These are phyloP conservation scores for Coracias cyanogaster DNA, from an alignment of 2,797 vertebrate species.

Conservation along the genomic window DNA sequence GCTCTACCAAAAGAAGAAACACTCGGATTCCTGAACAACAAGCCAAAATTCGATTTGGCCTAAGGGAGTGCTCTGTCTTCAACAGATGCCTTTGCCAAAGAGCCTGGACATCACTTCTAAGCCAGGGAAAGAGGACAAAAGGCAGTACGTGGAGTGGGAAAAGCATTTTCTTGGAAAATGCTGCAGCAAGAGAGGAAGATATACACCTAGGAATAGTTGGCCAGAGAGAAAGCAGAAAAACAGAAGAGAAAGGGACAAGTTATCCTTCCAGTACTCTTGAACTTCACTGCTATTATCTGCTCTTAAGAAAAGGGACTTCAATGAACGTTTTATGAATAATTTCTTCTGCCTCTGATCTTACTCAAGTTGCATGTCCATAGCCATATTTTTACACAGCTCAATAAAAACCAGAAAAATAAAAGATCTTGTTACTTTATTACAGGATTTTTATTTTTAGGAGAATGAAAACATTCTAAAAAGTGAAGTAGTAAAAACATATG, in stretches of 20 bases:
- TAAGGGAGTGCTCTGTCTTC: slow-evolving; percentile 16
- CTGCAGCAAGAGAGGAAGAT: not conserved
- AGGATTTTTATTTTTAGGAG: not conserved
- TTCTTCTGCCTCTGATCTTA: not conserved
- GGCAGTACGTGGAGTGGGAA: not conserved
- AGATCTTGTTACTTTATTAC: not conserved
- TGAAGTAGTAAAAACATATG: not conserved
- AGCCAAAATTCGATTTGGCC: slow-evolving; percentile 58
- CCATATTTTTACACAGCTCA: not conserved
- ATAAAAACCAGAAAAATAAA: not conserved
- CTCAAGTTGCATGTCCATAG: not conserved
- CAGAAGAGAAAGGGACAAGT: not conserved
- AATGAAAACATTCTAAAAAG: not conserved
- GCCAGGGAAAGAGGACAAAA: slow-evolving; percentile 22
- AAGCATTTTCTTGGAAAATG: not conserved
- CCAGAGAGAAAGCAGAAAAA: not conserved
- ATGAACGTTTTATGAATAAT: not conserved
- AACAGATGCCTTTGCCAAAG: slow-evolving; percentile 43
- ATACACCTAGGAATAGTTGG: not conserved
- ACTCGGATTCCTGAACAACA: not conserved
- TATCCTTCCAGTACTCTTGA: not conserved
- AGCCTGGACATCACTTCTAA: slow-evolving; percentile 19
- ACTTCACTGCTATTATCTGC: not conserved
- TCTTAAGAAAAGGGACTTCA: not conserved
- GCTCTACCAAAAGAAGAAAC: not conserved